Percentiles rank a stretch among this genome's conserved stretches.
These are phyloP conservation scores for Nesidiocoris tenuis DNA, from an alignment of 2,888 invertebrate species.

Conservation along the genomic window DNA sequence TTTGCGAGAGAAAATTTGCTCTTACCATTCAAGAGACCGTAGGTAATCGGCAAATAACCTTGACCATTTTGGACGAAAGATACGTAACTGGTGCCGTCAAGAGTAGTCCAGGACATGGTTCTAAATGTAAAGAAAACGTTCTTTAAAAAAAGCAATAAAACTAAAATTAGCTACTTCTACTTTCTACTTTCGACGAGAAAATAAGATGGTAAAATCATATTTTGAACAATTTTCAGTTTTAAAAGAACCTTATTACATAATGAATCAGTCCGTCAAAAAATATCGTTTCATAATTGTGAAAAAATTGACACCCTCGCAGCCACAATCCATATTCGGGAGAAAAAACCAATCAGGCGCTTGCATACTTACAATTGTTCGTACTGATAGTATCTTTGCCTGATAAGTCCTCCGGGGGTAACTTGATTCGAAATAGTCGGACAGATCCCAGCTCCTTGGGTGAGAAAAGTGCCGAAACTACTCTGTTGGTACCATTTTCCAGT, in stretches of 20 bases:
- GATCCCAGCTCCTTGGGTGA: slow-evolving; percentile 18
- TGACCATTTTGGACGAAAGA: slow-evolving; percentile 19
- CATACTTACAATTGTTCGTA: slow-evolving; percentile 22
- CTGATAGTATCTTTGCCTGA: slow-evolving; percentile 14
- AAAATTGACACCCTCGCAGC: too few relatives aligned
- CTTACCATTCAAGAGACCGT: slow-evolving; percentile 18
- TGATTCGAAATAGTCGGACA: slow-evolving; percentile 19
- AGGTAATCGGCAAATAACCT: slow-evolving; percentile 32
- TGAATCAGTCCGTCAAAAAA: too few relatives aligned
- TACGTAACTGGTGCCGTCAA: neutral
- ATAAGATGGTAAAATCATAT: neutral
- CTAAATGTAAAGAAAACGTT: too few relatives aligned
- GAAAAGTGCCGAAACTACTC: slow-evolving; percentile 17
- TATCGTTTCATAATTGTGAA: too few relatives aligned
- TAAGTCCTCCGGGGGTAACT: slow-evolving; percentile 2
- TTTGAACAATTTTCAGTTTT: too few relatives aligned
- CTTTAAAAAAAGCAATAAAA: too few relatives aligned
- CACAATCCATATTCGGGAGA: too few relatives aligned
- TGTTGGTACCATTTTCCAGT: slow-evolving; percentile 35
- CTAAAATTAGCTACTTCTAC: too few relatives aligned
- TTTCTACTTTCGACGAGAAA: too few relatives aligned
- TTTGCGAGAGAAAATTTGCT: too few relatives aligned
- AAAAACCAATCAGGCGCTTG: too few relatives aligned
- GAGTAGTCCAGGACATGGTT: slow-evolving; percentile 5
- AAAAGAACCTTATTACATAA: too few relatives aligned